Evolutionary conservation across 2,113 vertebrate species (phyloP).

Genomic region (Mormoops blainvillei): DNA sequence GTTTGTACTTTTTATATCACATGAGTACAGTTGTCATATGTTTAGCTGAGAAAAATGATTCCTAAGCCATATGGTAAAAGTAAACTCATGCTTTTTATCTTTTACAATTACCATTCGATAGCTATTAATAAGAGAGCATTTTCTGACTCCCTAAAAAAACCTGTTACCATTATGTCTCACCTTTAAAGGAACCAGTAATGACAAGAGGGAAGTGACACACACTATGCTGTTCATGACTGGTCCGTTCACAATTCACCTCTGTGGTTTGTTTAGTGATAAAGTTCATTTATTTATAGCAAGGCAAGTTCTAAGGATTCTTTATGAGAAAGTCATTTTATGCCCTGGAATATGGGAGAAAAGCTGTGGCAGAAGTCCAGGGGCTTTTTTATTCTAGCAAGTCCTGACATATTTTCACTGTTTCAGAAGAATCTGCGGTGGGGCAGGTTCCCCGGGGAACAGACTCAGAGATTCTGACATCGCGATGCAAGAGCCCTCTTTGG

Average conservation of each 20-base stretch:
- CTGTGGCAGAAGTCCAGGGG: not conserved
- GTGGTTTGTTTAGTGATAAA: not conserved
- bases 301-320: not conserved
- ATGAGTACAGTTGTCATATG: not conserved
- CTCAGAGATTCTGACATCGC: not conserved
- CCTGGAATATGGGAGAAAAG: not conserved
- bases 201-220: not conserved
- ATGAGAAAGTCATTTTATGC: not conserved
- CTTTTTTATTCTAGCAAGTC: not conserved
- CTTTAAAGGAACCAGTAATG: not conserved
- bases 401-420: not conserved
- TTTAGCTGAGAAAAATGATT: not conserved
- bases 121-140: not conserved
- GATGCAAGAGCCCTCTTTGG: not conserved
- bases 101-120: not conserved
- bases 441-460: not conserved
- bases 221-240: rapidly evolving
- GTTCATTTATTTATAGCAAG: not conserved
- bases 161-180: not conserved
- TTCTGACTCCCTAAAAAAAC: not conserved
- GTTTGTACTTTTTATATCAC: not conserved
- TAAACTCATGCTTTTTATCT: not conserved
- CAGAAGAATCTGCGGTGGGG: not conserved
- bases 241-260: not conserved
- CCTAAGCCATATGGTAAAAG: not conserved